Base-by-base conservation (phyloP, 2,888 invertebrate species). In the Drosophila subquinaria region DNA sequence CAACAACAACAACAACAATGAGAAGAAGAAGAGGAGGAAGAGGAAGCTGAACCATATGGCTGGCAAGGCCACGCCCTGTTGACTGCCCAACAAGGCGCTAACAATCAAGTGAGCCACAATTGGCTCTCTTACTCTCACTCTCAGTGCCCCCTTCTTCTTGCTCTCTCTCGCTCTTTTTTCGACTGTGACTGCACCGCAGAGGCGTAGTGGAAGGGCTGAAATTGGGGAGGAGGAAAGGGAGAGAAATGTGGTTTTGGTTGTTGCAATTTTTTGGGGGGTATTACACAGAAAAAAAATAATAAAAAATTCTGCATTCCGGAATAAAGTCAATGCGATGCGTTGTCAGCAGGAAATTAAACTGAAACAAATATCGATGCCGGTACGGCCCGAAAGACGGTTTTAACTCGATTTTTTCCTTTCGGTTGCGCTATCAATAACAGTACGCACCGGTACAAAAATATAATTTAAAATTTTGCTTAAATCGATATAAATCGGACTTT, bases 71-170 rank as follows among this genome's bases (percentile, higher is more conserved):
- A 62, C 69, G 79, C 79, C 84, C 76, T 89, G 88, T 85, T 85
- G 84, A 77, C 55, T 74, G 88, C 76, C 82, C 89, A 90, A 90
- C 84, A 87, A 82, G 82, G 69, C 90, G 90, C 77, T 79, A 88
- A 90, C 76, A 77, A 89, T 88, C 84, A 85, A 88, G 89, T 81
- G 27, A 27, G 84, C 77, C 87, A 77, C 81, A 88, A 83, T 88
- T 89, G 88, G 40, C 20, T 36, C 30, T 30, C 30, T 8, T 1
- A 1, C 20, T 27, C 27, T 27, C 20, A n/a, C 8, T 30, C 30
- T 5, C 27, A 5, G 5, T 23, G 27, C 9, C 10, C 13, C 42
- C 59, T 36, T 2, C 33, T 40, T 1, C 11, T 6, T 17, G 0
- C 42, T 5, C 20, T 15, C 15, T 30, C 27, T n/a, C 43, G 9